phyloP scores from a whole-genome alignment of 2,797 vertebrate species.

The Gymnodraco acuticeps region DNA sequence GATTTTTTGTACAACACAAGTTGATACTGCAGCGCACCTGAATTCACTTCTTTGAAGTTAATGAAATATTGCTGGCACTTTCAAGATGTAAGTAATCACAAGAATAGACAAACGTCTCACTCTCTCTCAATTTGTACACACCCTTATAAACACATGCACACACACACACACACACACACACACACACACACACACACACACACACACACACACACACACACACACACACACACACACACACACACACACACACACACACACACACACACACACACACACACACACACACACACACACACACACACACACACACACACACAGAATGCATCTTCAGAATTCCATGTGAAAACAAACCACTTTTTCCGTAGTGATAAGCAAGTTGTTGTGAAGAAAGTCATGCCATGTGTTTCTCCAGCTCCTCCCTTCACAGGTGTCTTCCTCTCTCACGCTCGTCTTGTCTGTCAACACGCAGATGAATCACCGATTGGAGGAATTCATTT shows the following conservation, averaged over 20 bases:
- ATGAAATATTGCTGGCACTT: constrained; percentile 64
- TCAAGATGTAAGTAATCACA: constrained; percentile 44
- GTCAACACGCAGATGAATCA: constrained; percentile 68
- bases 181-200: too few relatives aligned
- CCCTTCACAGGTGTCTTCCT: constrained; percentile 68
- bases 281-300: background rate
- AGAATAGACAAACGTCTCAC: constrained; percentile 7
- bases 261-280: constrained; percentile 11
- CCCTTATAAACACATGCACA: too few relatives aligned
- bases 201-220: too few relatives aligned
- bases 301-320: background rate
- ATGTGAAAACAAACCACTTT: constrained; percentile 28
- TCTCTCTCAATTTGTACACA: constrained; percentile 11
- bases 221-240: too few relatives aligned
- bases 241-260: too few relatives aligned
- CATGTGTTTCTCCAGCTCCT: constrained; percentile 45
- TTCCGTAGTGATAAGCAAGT: constrained; percentile 23
- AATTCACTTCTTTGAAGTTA: constrained; percentile 67
- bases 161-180: too few relatives aligned
- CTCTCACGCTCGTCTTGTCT: constrained; percentile 53
- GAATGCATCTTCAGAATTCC: constrained; percentile 6
- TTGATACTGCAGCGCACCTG: constrained; percentile 60
- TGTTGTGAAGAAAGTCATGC: constrained; percentile 54
- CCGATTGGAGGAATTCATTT: constrained; percentile 40
- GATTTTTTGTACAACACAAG: constrained; percentile 62